Conservation (phyloP, 2,888 invertebrate species). For the Drosophila anomelani region DNA sequence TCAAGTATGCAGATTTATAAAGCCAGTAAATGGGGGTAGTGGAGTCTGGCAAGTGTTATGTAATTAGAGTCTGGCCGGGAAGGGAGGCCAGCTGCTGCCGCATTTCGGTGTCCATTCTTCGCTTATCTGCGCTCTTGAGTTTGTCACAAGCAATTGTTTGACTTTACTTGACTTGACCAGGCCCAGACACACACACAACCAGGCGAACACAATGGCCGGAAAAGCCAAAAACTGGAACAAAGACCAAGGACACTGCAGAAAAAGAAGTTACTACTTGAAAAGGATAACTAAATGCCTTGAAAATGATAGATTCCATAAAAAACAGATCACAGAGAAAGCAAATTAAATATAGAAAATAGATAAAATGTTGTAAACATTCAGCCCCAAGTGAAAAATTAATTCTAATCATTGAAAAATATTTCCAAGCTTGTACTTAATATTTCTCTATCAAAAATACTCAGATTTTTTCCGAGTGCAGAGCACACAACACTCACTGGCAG, state of each 20-base stretch:
- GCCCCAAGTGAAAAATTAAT: no score
- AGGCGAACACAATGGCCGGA: conserved; percentile 22
- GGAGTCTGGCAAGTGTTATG: conserved; percentile 16
- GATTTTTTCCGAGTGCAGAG: conserved; percentile 13
- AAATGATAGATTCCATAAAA: not conserved
- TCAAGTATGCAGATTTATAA: no score
- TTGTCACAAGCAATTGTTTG: conserved; percentile 74
- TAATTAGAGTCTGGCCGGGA: conserved; percentile 18
- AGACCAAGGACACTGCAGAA: conserved; percentile 23
- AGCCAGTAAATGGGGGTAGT: no score
- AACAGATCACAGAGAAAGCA: not conserved
- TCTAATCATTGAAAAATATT: not conserved
- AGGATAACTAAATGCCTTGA: not conserved
- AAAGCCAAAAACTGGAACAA: conserved; percentile 54
- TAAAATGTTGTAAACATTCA: no score
- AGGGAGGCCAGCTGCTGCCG: conserved; percentile 19
- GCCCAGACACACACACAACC: conserved; percentile 10
- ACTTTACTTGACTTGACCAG: conserved; percentile 50
- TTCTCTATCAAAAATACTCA: not conserved
- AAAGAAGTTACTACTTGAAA: not conserved
- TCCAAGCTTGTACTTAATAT: not conserved
- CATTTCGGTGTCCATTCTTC: conserved; percentile 51
- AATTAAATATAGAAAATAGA: not conserved
- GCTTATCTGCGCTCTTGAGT: conserved; percentile 73
- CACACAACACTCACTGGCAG: conserved; percentile 27